These are phyloP conservation scores for Oryctolagus cuniculus DNA, from an alignment of 2,113 vertebrate species.

Conservation along the genomic window mOryCun1.1 NC_091445.1:3684501-3685000, in stretches of 20 bases:
- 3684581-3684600: slow-evolving; percentile 68
- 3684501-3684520: slow-evolving; percentile 39
- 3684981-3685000: no score
- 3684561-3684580: slow-evolving; percentile 39
- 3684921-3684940: no score
- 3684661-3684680: background rate
- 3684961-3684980: no score
- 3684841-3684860: no score
- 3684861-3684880: no score
- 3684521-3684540: slow-evolving; percentile 55
- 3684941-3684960: no score
- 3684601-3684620: slow-evolving; percentile 30
- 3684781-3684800: no score
- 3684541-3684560: slow-evolving; percentile 24
- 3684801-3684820: background rate
- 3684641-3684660: slow-evolving; percentile 37
- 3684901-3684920: no score
- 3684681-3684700: background rate
- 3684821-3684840: no score
- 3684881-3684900: no score
- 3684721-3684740: background rate
- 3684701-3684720: background rate
- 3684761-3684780: background rate
- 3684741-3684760: background rate
- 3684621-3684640: background rate